These are phyloP conservation scores for Macrotis lagotis DNA, from an alignment of 2,113 vertebrate genomes.

Conservation along the genomic window DNA sequence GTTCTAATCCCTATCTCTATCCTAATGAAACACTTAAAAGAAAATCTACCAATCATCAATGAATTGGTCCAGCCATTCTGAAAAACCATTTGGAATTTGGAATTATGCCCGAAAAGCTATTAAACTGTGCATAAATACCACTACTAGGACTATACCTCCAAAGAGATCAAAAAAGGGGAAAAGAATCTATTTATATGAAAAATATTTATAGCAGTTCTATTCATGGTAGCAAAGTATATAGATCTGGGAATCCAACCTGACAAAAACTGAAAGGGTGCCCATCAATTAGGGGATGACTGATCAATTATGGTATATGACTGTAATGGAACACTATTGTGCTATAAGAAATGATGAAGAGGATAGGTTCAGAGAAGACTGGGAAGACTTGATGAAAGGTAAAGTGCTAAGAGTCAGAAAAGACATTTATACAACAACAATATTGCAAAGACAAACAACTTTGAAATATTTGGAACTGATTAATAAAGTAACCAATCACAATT, in stretches of 20 bases:
- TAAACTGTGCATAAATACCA: background rate
- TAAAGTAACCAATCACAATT: background rate
- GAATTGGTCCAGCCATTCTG: background rate
- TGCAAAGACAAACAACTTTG: background rate
- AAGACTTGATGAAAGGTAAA: background rate
- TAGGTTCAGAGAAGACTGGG: background rate
- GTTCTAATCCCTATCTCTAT: background rate
- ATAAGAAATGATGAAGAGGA: background rate
- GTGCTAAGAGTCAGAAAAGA: background rate
- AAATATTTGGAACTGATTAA: background rate
- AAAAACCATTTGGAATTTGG: background rate
- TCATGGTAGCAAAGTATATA: background rate
- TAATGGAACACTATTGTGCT: background rate
- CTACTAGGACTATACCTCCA: background rate
- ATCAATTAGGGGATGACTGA: background rate
- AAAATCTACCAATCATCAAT: background rate
- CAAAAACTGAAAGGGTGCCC: background rate
- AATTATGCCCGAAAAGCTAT: background rate
- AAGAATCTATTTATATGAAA: background rate
- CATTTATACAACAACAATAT: background rate
- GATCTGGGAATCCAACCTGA: background rate
- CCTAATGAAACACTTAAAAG: background rate
- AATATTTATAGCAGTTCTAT: background rate
- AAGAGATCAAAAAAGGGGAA: background rate
- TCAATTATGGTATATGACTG: background rate